Base-by-base conservation (phyloP, 2,888 invertebrate genomes). In the Ectemnius lituratus region DNA sequence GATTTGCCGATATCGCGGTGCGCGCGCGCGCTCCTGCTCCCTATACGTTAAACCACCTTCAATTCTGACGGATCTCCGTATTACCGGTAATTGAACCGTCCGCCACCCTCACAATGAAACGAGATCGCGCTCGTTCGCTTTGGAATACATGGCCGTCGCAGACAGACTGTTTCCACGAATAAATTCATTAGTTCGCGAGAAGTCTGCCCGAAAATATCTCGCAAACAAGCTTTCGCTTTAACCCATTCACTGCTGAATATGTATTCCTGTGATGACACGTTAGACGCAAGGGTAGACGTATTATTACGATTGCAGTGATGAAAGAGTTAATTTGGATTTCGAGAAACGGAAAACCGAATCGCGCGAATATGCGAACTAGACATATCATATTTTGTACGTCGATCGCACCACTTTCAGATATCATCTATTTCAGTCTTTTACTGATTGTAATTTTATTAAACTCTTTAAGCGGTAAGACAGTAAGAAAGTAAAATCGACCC, bases 51-150 rank as follows among this genome's bases (percentile, higher is more conserved):
- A 57, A 73, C 60, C 67, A 67, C 60, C 67, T 67, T 56, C 61
- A 67, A 63, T 62, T 67, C 58, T 64, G 57, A 49, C 49, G 67
- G 73, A 78, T 70, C 69, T 67, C 64, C 67, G 68, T 70, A 73
- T 71, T 69, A 72, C 63, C 67, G 70, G 76, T 80, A 79, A 80
- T 80, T 76, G 76, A 80, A 80, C 71, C 68, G 78, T 73, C 75
- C 66, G 52, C 61, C 57, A 63, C 37, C 37, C 37, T 37, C 37
- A 11, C 37, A 67, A 66, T 72, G 70, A 75, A 73, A 69, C 66
- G 63, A 68, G 68, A 70, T 59, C 70, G 57, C 62, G 62, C 18
- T 52, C 2, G 49, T 6, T 45, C 14, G 49, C n/a, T 45, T 60
- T 20, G 37, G 20, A 20, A n/a, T 14, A 13, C 23, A 0, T 6